Evolutionary conservation across 2,888 invertebrate species (phyloP), one percentile per base, ranked within the genome.

Genomic region (Microctonus hyperodae): DNA sequence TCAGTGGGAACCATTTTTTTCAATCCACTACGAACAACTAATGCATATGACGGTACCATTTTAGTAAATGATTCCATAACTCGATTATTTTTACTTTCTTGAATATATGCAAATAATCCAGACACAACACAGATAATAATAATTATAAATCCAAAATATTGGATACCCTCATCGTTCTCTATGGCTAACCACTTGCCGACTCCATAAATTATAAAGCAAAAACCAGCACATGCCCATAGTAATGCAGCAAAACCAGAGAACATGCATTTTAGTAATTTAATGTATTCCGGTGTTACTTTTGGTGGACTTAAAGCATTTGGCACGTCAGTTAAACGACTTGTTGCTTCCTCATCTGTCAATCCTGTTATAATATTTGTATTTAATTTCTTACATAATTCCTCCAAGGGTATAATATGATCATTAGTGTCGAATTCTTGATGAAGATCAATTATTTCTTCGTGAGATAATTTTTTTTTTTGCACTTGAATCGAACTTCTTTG

Each of bases 11-110:
- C 83, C 10, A 86, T 84, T 67, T 86, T 83, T 70, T 87, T 88
- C 5, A 86, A 76, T 1, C 91, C 91, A 25, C 90, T 90, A 68
- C 95, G 87, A 31, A 94, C 86, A 0, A 92, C 91, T 1, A 86
- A 85, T 0, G 93, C 92, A 71, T 86, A 87, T 65, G 89, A 90
- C 0, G 93, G 93, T 10, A 92, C 88, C 87, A 95, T 88, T 80
- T 91, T 92, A 78, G 91, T 90, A 80, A 95, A 95, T 9, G 92
- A 92, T 74, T 94, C 94, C 93, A 95, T 94, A 44, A 94, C 92
- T 72, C 89, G 88, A 11, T 89, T 87, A 77, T 92, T 93, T 78
- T 91, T 92, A 62, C 88, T 88, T 81, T 91, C 90, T 84, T 91
- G 91, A 75, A 87, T 89, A 79, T 91, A 93, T 62, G 91, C 90